Conservation (phyloP, 2,797 vertebrate species). For the Pipistrellus pipistrellus region DNA sequence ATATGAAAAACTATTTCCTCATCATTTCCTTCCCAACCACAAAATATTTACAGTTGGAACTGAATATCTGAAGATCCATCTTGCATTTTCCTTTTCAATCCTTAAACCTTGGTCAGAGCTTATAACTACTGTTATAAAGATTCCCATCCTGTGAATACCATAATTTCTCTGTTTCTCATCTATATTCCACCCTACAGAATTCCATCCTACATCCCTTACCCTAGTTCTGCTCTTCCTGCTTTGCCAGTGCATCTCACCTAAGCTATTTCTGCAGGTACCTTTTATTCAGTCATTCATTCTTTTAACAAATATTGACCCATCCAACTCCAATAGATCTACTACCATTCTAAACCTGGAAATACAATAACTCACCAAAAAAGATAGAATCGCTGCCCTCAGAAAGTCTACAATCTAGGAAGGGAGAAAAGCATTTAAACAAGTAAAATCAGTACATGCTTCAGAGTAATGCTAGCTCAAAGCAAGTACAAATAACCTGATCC, state of each 20-base stretch:
- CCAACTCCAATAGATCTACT: background rate
- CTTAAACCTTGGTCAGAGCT: background rate
- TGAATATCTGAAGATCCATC: background rate
- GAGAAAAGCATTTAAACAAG: background rate
- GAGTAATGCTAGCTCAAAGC: constrained; percentile 13
- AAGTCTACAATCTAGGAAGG: background rate
- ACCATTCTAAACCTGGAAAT: background rate
- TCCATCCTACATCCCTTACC: background rate
- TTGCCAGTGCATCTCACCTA: background rate
- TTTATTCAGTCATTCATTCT: background rate
- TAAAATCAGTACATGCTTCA: background rate
- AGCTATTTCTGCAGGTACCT: background rate
- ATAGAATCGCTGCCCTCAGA: background rate
- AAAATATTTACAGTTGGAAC: background rate
- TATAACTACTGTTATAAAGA: background rate
- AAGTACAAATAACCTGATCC: background rate
- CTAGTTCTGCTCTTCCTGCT: background rate
- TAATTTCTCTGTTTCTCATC: background rate
- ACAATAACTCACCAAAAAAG: background rate
- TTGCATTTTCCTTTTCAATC: background rate
- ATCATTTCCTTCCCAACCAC: background rate
- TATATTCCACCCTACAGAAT: background rate
- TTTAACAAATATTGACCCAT: background rate
- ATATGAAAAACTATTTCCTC: background rate
- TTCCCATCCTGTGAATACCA: background rate